Base-by-base conservation (phyloP, 2,113 vertebrate species). In the Lampris incognitus region DNA sequence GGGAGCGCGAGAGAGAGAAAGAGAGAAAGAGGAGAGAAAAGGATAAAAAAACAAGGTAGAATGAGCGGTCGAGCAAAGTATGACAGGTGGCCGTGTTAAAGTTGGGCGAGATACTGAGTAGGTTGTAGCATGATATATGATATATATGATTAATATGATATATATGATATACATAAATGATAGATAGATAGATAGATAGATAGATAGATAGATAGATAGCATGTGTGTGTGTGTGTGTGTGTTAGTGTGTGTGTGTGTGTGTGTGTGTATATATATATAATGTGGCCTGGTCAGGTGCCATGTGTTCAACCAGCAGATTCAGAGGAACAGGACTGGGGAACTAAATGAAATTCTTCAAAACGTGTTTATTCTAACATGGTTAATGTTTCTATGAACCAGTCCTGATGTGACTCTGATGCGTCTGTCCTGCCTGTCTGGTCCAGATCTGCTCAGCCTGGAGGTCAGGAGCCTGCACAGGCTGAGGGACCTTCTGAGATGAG, bases 171-270 rank as follows among this genome's bases (percentile, higher is more conserved):
- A 49, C 9, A 49, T 49, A 49, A 1, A 49, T 49, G 24, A 24
- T 24, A 24, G 24, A 24, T 24, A 24, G 24, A 49, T 49, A 49
- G 4, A 49, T 49, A 49, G 4, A 49, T 54, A 9, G 7, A 54
- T 9, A 54, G 7, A 13, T 54, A 13, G 3, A 59, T 59, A 9
- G 24, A 24, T 24, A 24, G 24, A 24, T 24, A 1, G 62, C 11
- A 7, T 74, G 51, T 62, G 40, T 62, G 59, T 42, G 59, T 62
- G 59, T 62, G 59, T 62, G 59, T 62, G 59, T 38, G 5, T 78
- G 63, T 73, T 76, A 76, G 68, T 70, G 40, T 65, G 69, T 58
- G 65, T 48, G 59, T 75, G 58, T 82, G 55, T 81, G 36, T 24
- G 54, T 56, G 13, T 8, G 2, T 1, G 1, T 56, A 24, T 24